Base-by-base conservation (phyloP, 2,888 invertebrate genomes). In the Dryobota labecula region DNA sequence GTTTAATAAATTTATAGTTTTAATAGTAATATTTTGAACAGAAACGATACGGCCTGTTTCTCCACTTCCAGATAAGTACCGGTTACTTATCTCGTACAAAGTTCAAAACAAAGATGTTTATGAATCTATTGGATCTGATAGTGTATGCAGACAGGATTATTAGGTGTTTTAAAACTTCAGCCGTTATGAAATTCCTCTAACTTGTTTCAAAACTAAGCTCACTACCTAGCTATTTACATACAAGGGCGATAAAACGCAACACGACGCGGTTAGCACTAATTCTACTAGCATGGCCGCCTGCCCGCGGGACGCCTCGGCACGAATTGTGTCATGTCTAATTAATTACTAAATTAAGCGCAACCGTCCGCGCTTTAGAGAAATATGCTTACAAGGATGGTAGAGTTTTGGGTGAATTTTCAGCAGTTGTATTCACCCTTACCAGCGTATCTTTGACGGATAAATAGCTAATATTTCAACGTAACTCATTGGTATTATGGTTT, bases 291-390 rank as follows among this genome's bases (percentile, higher is more conserved):
- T 36, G 38, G 49, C 13, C n/a, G 64, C 47, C 18, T 18, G 53
- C 57, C 73, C 73, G 47, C 57, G 73, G 51, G 54, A 78, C 49
- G 61, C 49, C 58, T 36, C 63, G 45, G 72, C 72, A 65, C 79
- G 57, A 65, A 54, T 24, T 60, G 81, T 81, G 81, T 72, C 79
- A 68, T 65, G 72, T 73, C 78, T 78, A 68, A 79, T 82, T 72
- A 82, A 72, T 78, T 65, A 68, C 61, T 53, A 51, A 75, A 82
- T 82, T 77, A 71, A 71, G 54, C 30, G 51, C 51, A n/a, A 24
- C 27, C 47, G 58, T 53, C 38, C 58, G 76, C 73, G 51, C 38
- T 72, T 36, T 13, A 38, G 13, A 51, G 38, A 41, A 73, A 77
- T 45, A 69, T 73, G 41, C 41, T 77, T n/a, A 43, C n/a, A 51